Base-by-base conservation (phyloP, 2,797 vertebrate genomes). In the Helarctos malayanus region DNA sequence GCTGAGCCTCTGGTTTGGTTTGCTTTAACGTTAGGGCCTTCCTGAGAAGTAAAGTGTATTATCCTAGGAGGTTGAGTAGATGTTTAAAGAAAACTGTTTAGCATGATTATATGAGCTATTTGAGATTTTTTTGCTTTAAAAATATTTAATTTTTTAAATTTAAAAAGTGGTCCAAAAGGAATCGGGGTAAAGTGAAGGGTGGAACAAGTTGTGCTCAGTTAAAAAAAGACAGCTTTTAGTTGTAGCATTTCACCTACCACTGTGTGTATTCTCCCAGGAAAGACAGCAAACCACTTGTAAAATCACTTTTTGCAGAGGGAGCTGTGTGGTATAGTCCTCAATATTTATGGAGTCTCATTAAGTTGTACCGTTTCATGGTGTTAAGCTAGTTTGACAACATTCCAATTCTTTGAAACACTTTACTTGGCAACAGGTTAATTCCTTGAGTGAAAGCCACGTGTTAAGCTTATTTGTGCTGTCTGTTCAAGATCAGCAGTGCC, bases 391-490 rank as follows among this genome's bases (percentile, higher is more conserved):
- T 91, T 94, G 96, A 97, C 92, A 93, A 21, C 75, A 79, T 97
- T 97, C 89, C 93, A 97, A 3, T 94, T 97, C 81, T 89, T 96
- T 69, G 92, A 95, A 75, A 88, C 49, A 80, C 65, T 97, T 92
- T 87, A 63, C 61, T 95, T 97, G 96, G 97, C 86, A 96, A 80
- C 92, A 95, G 87, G 92, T 96, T 96, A 73, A 95, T 92, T 97
- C 95, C 95, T 96, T 97, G 54, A 71, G 7, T 71, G 90, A 95
- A 97, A 29, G 56, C 79, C 93, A 61, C 8, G 7, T 84, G 89
- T 25, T 96, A 57, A 78, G 84, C 89, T 92, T 97, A 82, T 92
- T 84, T 91, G 61, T 94, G 45, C 86, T 95, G 59, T 75, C 85
- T 95, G 32, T 80, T 78, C 14, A 91, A 80, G 79, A 83, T 87